These are phyloP conservation scores for Molanna angustata DNA, from an alignment of 2,888 invertebrate genomes.

Conservation along the genomic window DNA sequence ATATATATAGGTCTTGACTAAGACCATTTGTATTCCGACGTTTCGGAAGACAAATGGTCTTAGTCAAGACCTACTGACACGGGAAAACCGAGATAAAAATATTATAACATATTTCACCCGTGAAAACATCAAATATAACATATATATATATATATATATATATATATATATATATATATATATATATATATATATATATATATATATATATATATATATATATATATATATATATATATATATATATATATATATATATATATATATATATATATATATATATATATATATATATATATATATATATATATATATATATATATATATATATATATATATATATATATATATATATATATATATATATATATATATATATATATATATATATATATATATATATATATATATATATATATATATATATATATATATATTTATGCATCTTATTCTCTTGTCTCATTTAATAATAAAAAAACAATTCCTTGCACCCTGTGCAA, in stretches of 20 bases:
- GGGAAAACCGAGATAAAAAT: too few species aligned
- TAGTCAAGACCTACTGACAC: too few species aligned
- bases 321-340: not conserved
- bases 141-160: not conserved
- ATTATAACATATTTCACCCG: too few species aligned
- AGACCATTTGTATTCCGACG: too few species aligned
- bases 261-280: not conserved
- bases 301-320: not conserved
- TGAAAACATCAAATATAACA: too few species aligned
- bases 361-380: not conserved
- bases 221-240: not conserved
- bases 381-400: not conserved
- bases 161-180: not conserved
- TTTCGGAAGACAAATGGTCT: too few species aligned
- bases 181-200: not conserved
- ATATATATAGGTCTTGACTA: too few species aligned
- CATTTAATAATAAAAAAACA: not conserved
- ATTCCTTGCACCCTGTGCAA: too few species aligned
- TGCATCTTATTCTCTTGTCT: not conserved
- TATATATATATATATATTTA: not conserved
- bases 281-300: not conserved
- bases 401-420: not conserved
- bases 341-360: not conserved
- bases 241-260: not conserved
- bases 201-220: not conserved